Evolutionary conservation across 2,113 vertebrate species (phyloP), one percentile per base, ranked within the genome.

Genomic region (Gobio gobio): DNA sequence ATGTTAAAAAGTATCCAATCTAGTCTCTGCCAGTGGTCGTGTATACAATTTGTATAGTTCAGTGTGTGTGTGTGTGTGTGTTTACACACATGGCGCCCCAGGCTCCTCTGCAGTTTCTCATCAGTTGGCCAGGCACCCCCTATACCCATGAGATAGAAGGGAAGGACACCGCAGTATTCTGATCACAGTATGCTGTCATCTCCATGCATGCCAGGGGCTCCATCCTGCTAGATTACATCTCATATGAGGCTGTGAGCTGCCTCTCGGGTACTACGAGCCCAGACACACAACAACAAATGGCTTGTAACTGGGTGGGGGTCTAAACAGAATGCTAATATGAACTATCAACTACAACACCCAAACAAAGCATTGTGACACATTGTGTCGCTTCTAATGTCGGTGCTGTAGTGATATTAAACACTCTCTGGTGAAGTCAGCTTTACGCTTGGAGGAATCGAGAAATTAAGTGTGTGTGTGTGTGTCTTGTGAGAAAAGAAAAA

Each of bases 181-280:
- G 59, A 84, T 84, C 72, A 63, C 83, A 72, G 49, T 33, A 13
- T 12, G 59, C 36, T 70, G 59, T 68, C 59, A 43, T 78, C 83
- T 85, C n/a, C 61, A 33, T 58, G 24, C 75, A 79, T 43, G 76
- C 75, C 83, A 79, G 76, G 43, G 83, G 83, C 83, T 79, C 54
- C 5, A 1, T 72, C 51, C 61, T 78, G 49, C 24, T 43, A 59
- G 83, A 78, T 85, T 78, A 72, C 64, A 82, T 82, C 80, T 72
- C 66, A 70, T 72, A 58, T 82, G 49, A 72, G 18, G 64, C 84
- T 72, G 54, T 72, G 80, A 82, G 18, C 22, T 81, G 45, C 45
- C 80, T 82, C 66, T 82, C 22, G 80, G 80, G 47, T 82, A 70
- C 29, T 20, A 24, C 43, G 5, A 81, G 45, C 61, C 24, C 43